These are phyloP conservation scores for Ceratosolen fusciceps DNA, from an alignment of 1,140 invertebrate species.

Conservation along the genomic window DNA sequence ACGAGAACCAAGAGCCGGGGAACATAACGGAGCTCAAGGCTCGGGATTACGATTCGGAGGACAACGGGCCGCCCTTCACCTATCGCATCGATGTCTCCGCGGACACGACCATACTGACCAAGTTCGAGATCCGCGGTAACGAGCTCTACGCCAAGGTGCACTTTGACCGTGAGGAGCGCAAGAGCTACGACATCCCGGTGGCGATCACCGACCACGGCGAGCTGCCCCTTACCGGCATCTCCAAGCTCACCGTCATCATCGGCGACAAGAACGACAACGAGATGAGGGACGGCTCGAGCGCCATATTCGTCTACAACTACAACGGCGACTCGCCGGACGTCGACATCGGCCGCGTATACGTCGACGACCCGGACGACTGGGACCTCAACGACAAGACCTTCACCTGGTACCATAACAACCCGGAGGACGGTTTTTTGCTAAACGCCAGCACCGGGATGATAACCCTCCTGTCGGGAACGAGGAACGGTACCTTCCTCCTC, in stretches of 20 bases:
- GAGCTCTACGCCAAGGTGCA: slow-evolving; percentile 75
- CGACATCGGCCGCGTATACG: slow-evolving; percentile 90
- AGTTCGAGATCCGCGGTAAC: slow-evolving; percentile 79
- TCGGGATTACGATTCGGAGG: slow-evolving; percentile 82
- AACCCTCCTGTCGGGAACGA: slow-evolving; percentile 81
- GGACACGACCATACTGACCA: slow-evolving; percentile 77
- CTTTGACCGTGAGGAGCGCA: slow-evolving; percentile 92
- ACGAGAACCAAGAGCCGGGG: slow-evolving; percentile 81
- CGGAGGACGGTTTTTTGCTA: slow-evolving; percentile 75
- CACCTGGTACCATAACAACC: slow-evolving; percentile 74
- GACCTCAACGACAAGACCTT: slow-evolving; percentile 92
- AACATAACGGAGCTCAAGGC: slow-evolving; percentile 81
- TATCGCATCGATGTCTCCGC: slow-evolving; percentile 81
- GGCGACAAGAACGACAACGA: slow-evolving; percentile 92
- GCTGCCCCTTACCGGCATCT: slow-evolving; percentile 80
- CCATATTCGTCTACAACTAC: slow-evolving; percentile 94
- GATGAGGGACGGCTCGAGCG: slow-evolving; percentile 85
- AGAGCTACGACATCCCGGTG: slow-evolving; percentile 89
- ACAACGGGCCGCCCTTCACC: slow-evolving; percentile 87
- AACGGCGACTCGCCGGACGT: slow-evolving; percentile 82
- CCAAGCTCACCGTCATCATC: slow-evolving; percentile 87
- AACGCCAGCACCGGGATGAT: slow-evolving; percentile 85
- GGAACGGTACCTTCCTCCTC: slow-evolving; percentile 78
- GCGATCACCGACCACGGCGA: slow-evolving; percentile 87
- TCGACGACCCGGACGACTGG: slow-evolving; percentile 94